Percentiles rank a stretch among this genome's conserved stretches.
phyloP scores from a whole-genome alignment of 2,113 vertebrate genomes.

The Carassius auratus region DNA sequence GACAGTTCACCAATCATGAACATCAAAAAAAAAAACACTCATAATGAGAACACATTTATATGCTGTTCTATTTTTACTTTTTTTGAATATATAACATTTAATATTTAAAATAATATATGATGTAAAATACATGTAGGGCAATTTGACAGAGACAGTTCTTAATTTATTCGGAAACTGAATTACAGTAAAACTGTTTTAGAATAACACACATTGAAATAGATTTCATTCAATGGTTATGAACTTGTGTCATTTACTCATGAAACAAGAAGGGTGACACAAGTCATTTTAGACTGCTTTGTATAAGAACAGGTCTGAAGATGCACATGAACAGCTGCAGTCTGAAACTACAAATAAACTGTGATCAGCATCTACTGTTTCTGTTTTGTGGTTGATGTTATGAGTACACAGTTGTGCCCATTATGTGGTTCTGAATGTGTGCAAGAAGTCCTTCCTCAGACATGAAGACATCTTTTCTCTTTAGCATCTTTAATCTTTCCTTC shows the following conservation, averaged over 20 bases:
- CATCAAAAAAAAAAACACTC: background rate
- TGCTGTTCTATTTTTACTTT: background rate
- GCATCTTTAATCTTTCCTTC: background rate
- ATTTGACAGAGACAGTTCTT: background rate
- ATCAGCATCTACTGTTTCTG: background rate
- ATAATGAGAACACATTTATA: background rate
- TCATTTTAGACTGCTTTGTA: background rate
- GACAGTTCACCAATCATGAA: background rate
- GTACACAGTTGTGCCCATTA: no score
- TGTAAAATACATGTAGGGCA: background rate
- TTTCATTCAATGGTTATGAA: background rate
- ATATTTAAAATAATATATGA: background rate
- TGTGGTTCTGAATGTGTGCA: background rate
- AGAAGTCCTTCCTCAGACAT: background rate
- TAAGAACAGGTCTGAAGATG: background rate
- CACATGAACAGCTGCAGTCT: background rate
- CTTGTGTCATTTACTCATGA: background rate
- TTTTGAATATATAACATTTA: background rate
- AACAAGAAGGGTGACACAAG: background rate
- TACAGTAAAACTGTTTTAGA: background rate
- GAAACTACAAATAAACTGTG: slow-evolving; percentile 18
- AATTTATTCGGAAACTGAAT: background rate
- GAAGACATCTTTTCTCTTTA: background rate
- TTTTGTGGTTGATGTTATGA: background rate
- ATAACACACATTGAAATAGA: slow-evolving; percentile 3